phyloP scores from a whole-genome alignment of 2,113 vertebrate species.

The Gasterosteus nipponicus region DNA sequence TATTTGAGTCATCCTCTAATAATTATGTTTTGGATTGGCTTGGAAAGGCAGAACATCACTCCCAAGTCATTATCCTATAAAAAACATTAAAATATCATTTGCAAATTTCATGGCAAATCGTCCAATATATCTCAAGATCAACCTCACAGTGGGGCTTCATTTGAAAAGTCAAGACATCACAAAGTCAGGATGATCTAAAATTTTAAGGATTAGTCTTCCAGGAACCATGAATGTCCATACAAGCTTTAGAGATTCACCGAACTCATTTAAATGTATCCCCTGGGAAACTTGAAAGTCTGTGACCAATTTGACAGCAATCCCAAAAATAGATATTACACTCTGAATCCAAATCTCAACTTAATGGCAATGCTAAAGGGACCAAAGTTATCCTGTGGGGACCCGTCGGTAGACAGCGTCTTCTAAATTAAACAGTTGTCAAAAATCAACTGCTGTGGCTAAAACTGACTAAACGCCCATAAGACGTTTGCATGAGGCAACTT shows the following conservation, averaged over 20 bases:
- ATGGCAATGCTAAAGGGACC: not conserved
- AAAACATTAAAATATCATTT: not conserved
- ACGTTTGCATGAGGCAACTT: conserved; percentile 9
- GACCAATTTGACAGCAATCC: not conserved
- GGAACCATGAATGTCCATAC: not conserved
- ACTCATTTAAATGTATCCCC: not conserved
- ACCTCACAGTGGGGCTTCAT: not conserved
- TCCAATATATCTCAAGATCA: not conserved
- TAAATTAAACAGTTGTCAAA: not conserved
- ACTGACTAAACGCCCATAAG: not conserved
- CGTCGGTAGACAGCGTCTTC: not conserved
- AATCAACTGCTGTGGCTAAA: not conserved
- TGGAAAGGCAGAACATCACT: not conserved
- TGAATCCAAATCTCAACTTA: not conserved
- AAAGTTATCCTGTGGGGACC: not conserved
- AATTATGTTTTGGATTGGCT: not conserved
- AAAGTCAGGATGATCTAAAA: not conserved
- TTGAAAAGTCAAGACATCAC: not conserved
- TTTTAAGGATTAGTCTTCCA: not conserved
- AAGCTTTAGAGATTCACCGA: not conserved
- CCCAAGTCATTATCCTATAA: not conserved
- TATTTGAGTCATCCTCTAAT: not conserved
- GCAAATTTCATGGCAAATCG: not conserved
- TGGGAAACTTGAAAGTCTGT: not conserved
- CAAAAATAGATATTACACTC: not conserved